Conservation (phyloP, 2,888 invertebrate genomes). For the Myopa tessellatipennis region DNA sequence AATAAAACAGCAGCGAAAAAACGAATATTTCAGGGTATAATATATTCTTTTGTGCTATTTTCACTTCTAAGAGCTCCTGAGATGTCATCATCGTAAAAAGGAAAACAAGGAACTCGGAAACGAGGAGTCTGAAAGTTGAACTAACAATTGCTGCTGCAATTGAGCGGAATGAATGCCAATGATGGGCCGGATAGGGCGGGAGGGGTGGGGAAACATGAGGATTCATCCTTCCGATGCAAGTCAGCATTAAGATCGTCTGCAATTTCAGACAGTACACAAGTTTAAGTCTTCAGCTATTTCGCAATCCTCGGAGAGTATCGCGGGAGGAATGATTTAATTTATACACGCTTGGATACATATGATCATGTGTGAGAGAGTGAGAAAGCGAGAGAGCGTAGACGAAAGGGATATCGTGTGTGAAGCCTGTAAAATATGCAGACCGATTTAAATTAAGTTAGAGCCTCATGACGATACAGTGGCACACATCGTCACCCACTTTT, state of each 20-base stretch:
- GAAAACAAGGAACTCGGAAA: too few relatives aligned
- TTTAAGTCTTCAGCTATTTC: not conserved
- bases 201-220: too few relatives aligned
- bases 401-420: not conserved
- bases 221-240: too few relatives aligned
- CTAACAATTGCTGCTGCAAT: not conserved
- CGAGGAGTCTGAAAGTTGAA: too few relatives aligned
- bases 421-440: conserved; percentile 23
- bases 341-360: not conserved
- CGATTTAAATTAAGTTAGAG: conserved; percentile 22
- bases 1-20: not conserved
- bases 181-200: not conserved
- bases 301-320: too few relatives aligned
- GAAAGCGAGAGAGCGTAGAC: not conserved
- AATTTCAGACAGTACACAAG: too few relatives aligned
- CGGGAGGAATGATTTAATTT: not conserved
- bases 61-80: too few relatives aligned
- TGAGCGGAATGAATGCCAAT: not conserved
- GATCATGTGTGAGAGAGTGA: not conserved
- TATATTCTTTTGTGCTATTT: too few relatives aligned
- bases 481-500: conserved; percentile 31
- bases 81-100: too few relatives aligned
- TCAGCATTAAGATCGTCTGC: not conserved
- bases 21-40: too few relatives aligned
- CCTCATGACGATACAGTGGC: conserved; percentile 34